Percentiles rank a stretch among this genome's conserved stretches.
Conservation (phyloP, 2,888 invertebrate genomes). For the Microctonus aethiopoides region DNA sequence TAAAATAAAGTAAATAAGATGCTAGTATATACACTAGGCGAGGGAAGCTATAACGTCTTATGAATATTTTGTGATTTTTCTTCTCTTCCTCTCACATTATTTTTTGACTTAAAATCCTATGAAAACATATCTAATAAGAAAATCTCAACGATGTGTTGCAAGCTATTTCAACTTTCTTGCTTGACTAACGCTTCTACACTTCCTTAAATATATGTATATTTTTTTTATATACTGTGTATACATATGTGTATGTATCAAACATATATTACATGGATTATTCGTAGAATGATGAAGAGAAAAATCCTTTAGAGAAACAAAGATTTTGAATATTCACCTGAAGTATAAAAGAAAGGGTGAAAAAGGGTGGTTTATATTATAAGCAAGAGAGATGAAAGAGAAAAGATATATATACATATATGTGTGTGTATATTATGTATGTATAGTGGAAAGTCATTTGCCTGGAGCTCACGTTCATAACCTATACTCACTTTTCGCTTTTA, state of each 20-base stretch:
- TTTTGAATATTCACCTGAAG: constrained; percentile 59
- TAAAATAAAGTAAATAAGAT: constrained; percentile 12
- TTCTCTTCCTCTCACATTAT: constrained; percentile 4
- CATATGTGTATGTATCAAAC: background rate
- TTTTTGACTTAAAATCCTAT: constrained; percentile 11
- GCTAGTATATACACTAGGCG: constrained; percentile 13
- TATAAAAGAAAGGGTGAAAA: constrained; percentile 6
- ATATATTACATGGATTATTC: background rate
- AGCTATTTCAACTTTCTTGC: background rate
- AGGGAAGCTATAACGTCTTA: constrained; percentile 1
- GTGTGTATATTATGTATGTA: background rate
- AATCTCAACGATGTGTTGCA: background rate
- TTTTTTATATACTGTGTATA: background rate
- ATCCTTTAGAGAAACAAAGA: constrained; percentile 38
- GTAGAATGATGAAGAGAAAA: constrained; percentile 19
- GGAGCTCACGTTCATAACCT: constrained; percentile 42
- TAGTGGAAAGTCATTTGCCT: constrained; percentile 37
- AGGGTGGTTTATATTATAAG: too few species aligned
- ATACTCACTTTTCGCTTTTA: constrained; percentile 58
- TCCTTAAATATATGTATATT: background rate
- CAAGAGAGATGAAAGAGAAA: too few species aligned
- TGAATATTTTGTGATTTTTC: constrained; percentile 19
- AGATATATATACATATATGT: background rate
- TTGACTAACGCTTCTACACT: background rate
- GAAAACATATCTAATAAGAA: background rate